Evolutionary conservation across 1,140 invertebrate species (phyloP), one percentile per base, ranked within the genome.

Genomic region (Cydia strobilella): DNA sequence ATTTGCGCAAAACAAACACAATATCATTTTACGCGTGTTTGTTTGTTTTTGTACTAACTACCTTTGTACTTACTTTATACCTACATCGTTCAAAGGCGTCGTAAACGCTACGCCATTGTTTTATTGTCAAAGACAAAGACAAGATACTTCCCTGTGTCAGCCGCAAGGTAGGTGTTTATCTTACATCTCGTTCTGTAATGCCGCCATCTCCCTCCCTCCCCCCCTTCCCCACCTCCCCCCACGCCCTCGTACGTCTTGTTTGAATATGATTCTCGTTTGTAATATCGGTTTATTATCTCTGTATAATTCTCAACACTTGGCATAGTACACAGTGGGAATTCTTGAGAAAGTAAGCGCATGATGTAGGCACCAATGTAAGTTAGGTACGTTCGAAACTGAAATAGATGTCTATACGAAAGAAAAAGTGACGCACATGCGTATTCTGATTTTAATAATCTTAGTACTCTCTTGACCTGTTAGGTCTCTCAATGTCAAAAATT

Each of bases 251-350:
- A 18, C 62, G 62, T 63, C 62, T 63, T 63, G 27, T 63, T 63
- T 63, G 62, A 63, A 63, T 63, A 63, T 63, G 20, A 63, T 25
- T n/a, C 54, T 63, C 62, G 62, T 63, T 63, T 63, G 62, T 63
- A 63, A 63, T 63, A 63, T 63, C 62, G 62, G 62, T 63, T 63
- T 63, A 63, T 63, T 63, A 63, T 63, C 62, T 63, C 62, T 63
- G 62, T 63, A 63, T 63, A 63, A 63, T 63, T 63, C 23, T 54
- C 23, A 27, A 63, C 25, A 62, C 54, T 62, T 25, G 12, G 2
- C 62, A 27, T 20, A 63, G 23, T 63, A 27, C 20, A 63, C 13
- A 23, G 62, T 25, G 23, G 2, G 13, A 15, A n/a, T n/a, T 18
- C 7, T 54, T 54, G n/a, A 18, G 1, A 20, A 15, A 9, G 51